These are phyloP conservation scores for Chaetophractus vellerosus DNA, from an alignment of 2,797 vertebrate species.

Conservation along the genomic window DNA sequence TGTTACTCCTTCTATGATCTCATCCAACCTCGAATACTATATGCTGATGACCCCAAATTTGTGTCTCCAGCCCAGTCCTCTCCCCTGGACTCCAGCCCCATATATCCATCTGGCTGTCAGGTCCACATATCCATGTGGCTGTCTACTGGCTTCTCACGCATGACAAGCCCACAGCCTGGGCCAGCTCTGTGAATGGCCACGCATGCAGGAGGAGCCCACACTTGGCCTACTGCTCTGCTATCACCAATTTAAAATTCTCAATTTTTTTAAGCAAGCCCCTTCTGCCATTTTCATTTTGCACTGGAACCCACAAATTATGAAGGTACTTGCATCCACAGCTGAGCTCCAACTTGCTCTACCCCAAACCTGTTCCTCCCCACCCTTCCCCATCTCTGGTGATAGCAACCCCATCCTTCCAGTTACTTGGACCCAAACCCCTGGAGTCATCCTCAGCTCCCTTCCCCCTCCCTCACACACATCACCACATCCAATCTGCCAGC, in stretches of 20 bases:
- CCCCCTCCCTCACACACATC: background rate
- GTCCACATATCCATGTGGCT: background rate
- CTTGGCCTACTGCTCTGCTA: background rate
- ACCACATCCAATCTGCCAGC: background rate
- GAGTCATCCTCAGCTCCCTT: background rate
- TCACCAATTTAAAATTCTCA: background rate
- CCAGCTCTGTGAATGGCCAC: background rate
- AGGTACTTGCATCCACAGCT: background rate
- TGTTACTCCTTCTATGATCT: background rate
- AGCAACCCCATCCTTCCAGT: background rate
- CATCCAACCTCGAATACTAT: background rate
- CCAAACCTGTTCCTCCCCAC: background rate
- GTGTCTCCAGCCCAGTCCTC: background rate
- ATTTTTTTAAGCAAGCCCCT: conserved; percentile 32
- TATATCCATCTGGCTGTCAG: background rate
- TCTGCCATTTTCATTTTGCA: background rate
- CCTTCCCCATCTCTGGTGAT: background rate
- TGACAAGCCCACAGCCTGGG: background rate
- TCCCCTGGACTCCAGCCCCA: background rate
- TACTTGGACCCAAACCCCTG: background rate
- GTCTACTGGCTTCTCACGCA: background rate
- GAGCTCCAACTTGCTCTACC: background rate
- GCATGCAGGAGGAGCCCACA: background rate
- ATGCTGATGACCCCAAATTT: background rate
- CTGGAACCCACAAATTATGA: background rate